A percentile compares a stretch with the other conserved stretches of the same genome.
Evolutionary conservation across 1,140 invertebrate genomes (phyloP).

Genomic region (Lethrus apterus): DNA sequence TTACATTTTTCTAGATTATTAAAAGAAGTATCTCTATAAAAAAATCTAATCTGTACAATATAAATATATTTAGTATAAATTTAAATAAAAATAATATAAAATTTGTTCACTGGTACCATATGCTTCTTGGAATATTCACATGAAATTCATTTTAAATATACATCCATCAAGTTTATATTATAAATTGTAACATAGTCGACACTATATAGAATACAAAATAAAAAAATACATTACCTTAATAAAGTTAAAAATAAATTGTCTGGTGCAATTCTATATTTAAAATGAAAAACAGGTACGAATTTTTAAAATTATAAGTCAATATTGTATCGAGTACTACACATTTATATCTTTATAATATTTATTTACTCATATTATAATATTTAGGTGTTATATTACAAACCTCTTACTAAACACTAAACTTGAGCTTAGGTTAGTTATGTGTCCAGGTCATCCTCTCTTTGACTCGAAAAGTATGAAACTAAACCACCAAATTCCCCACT

Average conservation of each 20-base stretch:
- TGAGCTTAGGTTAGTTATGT: constrained; percentile 31
- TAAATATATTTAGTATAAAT: constrained; percentile 12
- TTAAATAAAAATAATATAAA: constrained; percentile 10
- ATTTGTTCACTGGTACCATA: background rate
- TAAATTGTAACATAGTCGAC: too few species aligned
- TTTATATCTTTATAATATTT: background rate
- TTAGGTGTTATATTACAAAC: constrained; percentile 1
- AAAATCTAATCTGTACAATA: constrained; percentile 5
- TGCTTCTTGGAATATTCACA: too few species aligned
- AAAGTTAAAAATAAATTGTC: constrained; percentile 2
- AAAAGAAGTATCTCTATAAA: too few species aligned
- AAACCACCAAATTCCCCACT: constrained; percentile 72
- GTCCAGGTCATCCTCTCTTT: constrained; percentile 61
- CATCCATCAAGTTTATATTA: too few species aligned
- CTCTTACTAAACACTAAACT: background rate
- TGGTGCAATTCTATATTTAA: constrained; percentile 5
- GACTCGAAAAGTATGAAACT: constrained; percentile 82
- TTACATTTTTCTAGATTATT: too few species aligned
- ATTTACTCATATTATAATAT: background rate
- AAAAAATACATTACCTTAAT: too few species aligned
- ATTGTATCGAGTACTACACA: constrained; percentile 4
- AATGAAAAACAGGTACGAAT: constrained; percentile 11
- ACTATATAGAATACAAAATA: too few species aligned
- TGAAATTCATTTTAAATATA: too few species aligned
- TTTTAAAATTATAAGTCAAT: too few species aligned